Base-by-base conservation (phyloP, 2,888 invertebrate species). In the Volucella inanis region DNA sequence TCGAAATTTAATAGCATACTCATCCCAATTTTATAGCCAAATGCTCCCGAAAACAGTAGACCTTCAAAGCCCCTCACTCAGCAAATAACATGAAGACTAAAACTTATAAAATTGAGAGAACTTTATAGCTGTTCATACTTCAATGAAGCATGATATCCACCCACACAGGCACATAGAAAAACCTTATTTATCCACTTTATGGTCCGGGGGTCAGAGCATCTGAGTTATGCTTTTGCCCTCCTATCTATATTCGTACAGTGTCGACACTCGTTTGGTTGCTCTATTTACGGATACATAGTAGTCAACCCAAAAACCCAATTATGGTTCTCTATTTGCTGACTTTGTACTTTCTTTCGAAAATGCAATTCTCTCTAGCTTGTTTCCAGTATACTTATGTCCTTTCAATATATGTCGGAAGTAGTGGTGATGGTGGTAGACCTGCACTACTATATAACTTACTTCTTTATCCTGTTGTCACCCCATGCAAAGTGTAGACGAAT, bases 161-260 rank as follows among this genome's bases (percentile, higher is more conserved):
- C 31, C 71, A 14, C 67, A 45, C 12, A 49, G 14, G 15, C 12
- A 11, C 45, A 2, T 67, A 9, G 1, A 12, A 71, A 75, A 79
- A 54, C 59, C 79, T 64, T 78, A 79, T 59, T 84, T 84, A 84
- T 79, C 54, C 74, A 84, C 84, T 75, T 76, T 79, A 79, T 71
- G 79, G 79, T 75, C 52, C 31, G 6, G 31, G 79, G 59, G 65
- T 64, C 61, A 84, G 68, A 80, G 75, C 75, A 80, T 68, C 71
- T 84, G 84, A 84, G 80, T 80, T 84, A 84, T 84, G 61, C 55
- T 55, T 39, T 50, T 47, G 47, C 31, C 14, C 8, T 14, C 8
- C 11, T 11, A 18, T n/a, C 31, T 38, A 43, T 41, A 18, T 43
- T 54, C 10, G 49, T 3, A 52, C 18, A 38, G n/a, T 22, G 57